Evolutionary conservation across 2,797 vertebrate species (phyloP).

Genomic region (Anas bernieri): DNA sequence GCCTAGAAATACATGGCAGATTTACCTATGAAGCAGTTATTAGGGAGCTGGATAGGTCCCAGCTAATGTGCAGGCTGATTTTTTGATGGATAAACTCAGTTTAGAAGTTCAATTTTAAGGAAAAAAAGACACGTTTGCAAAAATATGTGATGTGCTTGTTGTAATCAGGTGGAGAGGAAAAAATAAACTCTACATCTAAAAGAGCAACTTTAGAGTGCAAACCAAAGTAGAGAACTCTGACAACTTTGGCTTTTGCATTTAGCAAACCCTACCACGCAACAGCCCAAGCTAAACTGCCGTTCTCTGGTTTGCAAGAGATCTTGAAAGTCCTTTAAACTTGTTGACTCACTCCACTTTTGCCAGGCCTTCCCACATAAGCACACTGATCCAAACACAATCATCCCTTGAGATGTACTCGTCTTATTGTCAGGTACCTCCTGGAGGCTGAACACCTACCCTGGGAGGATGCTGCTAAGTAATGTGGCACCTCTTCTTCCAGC

Average conservation of each 20-base stretch:
- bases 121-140: neutral
- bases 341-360: constrained; percentile 44
- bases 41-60: neutral
- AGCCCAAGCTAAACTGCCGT: neutral
- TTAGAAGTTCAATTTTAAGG: neutral
- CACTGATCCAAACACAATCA: neutral
- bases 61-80: neutral
- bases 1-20: neutral
- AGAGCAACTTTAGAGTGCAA: neutral
- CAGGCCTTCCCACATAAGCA: constrained; percentile 1
- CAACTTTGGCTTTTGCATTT: neutral
- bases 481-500: constrained; percentile 19
- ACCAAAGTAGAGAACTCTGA: neutral
- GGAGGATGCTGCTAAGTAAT: neutral
- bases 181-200: neutral
- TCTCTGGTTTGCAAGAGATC: constrained; percentile 22
- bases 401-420: neutral
- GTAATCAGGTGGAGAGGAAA: neutral
- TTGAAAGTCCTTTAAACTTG: constrained; percentile 37
- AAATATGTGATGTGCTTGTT: neutral
- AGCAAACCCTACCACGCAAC: neutral
- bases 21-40: neutral
- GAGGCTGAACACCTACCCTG: constrained; percentile 9
- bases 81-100: neutral
- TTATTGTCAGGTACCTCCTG: constrained; percentile 5